Conservation (phyloP, 2,113 vertebrate genomes). For the Hipposideros armiger region DNA sequence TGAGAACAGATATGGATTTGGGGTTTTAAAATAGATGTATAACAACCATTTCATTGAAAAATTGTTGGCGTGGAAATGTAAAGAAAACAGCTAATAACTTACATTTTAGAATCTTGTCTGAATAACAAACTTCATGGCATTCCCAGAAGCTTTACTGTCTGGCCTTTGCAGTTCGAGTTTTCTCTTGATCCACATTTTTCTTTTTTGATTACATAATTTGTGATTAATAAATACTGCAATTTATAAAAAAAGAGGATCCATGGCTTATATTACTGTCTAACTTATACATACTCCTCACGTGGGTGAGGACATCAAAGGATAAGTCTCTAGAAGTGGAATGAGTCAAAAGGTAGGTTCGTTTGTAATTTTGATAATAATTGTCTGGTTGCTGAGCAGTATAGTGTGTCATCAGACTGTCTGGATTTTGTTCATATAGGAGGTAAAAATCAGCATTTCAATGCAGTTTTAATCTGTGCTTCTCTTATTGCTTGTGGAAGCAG, state of each 20-base stretch:
- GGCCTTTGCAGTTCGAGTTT: constrained; percentile 83
- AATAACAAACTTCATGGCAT: constrained; percentile 73
- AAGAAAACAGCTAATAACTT: constrained; percentile 84
- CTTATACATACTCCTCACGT: background rate
- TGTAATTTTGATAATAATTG: background rate
- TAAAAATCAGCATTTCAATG: background rate
- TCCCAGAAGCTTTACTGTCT: constrained; percentile 82
- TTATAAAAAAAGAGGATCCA: constrained; percentile 68
- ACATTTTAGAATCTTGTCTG: constrained; percentile 83
- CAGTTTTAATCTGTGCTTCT: background rate
- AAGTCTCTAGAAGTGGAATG: background rate
- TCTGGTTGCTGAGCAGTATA: background rate
- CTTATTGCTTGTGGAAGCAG: background rate
- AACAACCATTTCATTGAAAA: constrained; percentile 75
- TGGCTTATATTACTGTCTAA: background rate
- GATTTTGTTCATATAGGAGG: background rate
- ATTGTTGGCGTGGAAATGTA: constrained; percentile 83
- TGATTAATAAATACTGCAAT: constrained; percentile 88
- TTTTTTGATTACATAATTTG: constrained; percentile 86
- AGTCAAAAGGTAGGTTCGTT: background rate
- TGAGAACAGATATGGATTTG: constrained; percentile 86
- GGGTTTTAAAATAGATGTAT: constrained; percentile 83
- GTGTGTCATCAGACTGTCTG: background rate
- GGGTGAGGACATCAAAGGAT: background rate
- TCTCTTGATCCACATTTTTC: constrained; percentile 84